phyloP scores from a whole-genome alignment of 2,888 invertebrate genomes.

The Congeria kusceri region DNA sequence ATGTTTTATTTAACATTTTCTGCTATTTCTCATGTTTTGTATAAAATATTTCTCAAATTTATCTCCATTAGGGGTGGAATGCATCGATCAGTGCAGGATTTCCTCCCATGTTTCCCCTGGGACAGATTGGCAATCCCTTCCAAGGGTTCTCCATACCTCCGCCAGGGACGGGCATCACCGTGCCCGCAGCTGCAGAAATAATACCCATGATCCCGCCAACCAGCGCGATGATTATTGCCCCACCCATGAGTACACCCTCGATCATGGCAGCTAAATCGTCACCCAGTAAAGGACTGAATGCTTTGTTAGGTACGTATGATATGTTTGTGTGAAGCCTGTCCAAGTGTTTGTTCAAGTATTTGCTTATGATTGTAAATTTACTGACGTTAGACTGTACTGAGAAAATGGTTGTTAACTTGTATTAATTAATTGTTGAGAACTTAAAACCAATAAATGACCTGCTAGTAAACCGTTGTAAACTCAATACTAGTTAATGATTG shows the following conservation, averaged over 20 bases:
- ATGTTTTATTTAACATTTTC: no score
- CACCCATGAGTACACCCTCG: neutral
- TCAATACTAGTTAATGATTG: no score
- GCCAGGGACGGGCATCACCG: constrained; percentile 48
- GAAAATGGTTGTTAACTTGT: no score
- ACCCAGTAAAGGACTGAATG: constrained; percentile 57
- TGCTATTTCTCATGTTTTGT: no score
- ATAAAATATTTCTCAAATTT: neutral
- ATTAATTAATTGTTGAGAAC: no score
- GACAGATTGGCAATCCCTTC: constrained; percentile 45
- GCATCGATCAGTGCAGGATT: constrained; percentile 58
- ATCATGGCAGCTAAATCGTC: constrained; percentile 29
- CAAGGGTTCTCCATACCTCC: constrained; percentile 59
- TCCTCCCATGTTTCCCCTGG: constrained; percentile 45
- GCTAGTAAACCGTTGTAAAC: no score
- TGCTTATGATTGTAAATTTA: no score
- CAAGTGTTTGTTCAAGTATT: no score
- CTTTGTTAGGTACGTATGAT: constrained; percentile 39
- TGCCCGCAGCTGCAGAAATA: constrained; percentile 49
- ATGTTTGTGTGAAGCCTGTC: no score
- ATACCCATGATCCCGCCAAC: constrained; percentile 32
- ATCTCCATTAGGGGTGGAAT: constrained; percentile 58
- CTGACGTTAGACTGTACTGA: no score
- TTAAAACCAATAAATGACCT: no score
- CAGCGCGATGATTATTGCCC: neutral